Base-by-base conservation (phyloP, 2,888 invertebrate species). In the Aquatica leii region DNA sequence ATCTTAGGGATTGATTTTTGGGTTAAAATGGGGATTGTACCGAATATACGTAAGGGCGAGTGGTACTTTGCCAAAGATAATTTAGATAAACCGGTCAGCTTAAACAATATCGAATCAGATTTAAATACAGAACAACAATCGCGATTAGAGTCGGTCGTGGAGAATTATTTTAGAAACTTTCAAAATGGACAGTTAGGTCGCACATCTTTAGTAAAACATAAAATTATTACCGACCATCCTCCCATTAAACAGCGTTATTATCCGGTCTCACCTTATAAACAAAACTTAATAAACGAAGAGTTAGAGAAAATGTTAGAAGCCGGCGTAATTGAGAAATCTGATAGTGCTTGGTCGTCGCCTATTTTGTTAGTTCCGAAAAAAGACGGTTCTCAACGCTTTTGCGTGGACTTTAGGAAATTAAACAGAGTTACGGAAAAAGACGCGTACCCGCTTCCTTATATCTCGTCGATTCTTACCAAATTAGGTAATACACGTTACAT, bases 371-470 rank as follows among this genome's bases (percentile, higher is more conserved):
- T 43, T 14, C 43, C 43, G 2, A n/a, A 43, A 24, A 21, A 12
- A 14, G 50, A 50, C 24, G 24, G 24, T 2, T 11, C 50, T n/a
- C 14, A 50, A 3, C 1, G 50, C 1, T 50, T 50, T 24, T 49
- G 49, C 24, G 50, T 50, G 9, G 24, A 50, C 12, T 50, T 50
- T 50, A 2, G 50, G 14, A 24, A 50, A 50, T 8, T 50, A 8
- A 50, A 50, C 12, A 3, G 1, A 1, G 50, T 24, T 12, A 18
- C 50, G 9, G 24, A 50, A 50, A 8, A 20, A 12, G 9, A 14
- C 3, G 21, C 50, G 12, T 50, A 50, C 8, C 50, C 24, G 1
- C 9, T 50, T 1, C 24, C 24, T 8, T 24, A 18, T 9, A 24
- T 50, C 8, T 12, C 2, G 8, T 20, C 50, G 24, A 50, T 50